phyloP scores from a whole-genome alignment of 2,797 vertebrate genomes.

The Myoxocephalus aenaeus region DNA sequence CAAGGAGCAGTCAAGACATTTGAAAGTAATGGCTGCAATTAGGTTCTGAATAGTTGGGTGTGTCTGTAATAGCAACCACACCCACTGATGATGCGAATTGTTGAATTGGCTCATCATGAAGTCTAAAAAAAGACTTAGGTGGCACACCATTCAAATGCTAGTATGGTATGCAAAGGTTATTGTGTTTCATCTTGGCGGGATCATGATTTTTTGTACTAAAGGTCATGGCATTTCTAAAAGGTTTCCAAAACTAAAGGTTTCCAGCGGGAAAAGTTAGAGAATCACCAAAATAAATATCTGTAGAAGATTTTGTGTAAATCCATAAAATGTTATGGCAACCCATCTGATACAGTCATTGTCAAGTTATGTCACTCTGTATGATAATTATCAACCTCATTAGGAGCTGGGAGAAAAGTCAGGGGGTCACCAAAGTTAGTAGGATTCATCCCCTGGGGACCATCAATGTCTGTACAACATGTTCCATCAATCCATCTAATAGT shows the following conservation, averaged over 20 bases:
- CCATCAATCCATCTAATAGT: too few species aligned
- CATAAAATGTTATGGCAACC: too few species aligned
- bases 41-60: constrained; percentile 40
- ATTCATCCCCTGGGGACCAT: neutral
- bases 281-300: neutral
- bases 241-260: neutral
- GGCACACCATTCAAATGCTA: too few species aligned
- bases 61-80: constrained; percentile 21
- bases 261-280: neutral
- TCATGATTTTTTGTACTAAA: neutral
- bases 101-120: neutral
- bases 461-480: neutral
- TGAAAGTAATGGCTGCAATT: constrained; percentile 30
- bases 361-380: too few species aligned
- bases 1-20: neutral
- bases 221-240: neutral
- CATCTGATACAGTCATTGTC: too few species aligned
- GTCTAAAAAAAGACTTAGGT: neutral
- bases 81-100: constrained; percentile 11
- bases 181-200: neutral
- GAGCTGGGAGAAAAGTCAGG: neutral
- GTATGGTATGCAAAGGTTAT: neutral
- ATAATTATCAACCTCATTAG: too few species aligned
- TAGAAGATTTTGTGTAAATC: neutral
- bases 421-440: neutral